Conservation (phyloP, 1,140 invertebrate species). For the Marisa cornuarietis region DNA sequence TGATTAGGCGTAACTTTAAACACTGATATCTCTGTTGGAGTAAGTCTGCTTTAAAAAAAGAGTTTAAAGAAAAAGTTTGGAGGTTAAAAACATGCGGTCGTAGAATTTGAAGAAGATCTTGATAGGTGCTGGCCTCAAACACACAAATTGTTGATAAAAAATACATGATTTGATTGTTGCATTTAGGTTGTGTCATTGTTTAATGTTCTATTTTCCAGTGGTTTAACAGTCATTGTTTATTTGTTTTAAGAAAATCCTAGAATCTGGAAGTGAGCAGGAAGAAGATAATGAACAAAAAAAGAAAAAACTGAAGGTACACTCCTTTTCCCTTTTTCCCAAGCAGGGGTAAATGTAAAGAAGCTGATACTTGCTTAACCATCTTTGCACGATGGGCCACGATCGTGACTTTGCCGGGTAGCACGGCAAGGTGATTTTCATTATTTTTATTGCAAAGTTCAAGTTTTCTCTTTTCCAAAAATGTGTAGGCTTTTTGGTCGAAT, state of each 20-base stretch:
- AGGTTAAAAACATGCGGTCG: neutral
- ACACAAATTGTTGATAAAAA: neutral
- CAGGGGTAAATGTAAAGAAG: too few species aligned
- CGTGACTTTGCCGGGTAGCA: too few species aligned
- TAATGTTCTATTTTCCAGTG: neutral
- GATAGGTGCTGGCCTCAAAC: neutral
- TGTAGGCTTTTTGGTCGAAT: too few species aligned
- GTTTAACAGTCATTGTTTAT: neutral
- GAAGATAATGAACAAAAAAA: conserved; percentile 9
- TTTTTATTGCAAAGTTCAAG: too few species aligned
- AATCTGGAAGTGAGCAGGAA: conserved; percentile 4
- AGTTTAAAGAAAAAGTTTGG: neutral
- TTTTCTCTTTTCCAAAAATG: too few species aligned
- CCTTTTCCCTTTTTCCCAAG: too few species aligned
- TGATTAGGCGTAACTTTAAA: too few species aligned
- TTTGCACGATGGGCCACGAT: too few species aligned
- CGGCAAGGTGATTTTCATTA: too few species aligned
- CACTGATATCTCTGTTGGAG: too few species aligned
- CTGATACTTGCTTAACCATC: too few species aligned
- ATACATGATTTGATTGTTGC: neutral
- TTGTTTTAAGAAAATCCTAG: conserved; percentile 19
- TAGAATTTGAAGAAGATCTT: neutral
- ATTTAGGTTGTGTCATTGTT: neutral
- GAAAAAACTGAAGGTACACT: conserved; percentile 18
- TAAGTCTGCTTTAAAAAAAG: neutral